Evolutionary conservation across 2,113 vertebrate genomes (phyloP), one percentile per base, ranked within the genome.

Genomic region (Mormyrus iriodes): DNA sequence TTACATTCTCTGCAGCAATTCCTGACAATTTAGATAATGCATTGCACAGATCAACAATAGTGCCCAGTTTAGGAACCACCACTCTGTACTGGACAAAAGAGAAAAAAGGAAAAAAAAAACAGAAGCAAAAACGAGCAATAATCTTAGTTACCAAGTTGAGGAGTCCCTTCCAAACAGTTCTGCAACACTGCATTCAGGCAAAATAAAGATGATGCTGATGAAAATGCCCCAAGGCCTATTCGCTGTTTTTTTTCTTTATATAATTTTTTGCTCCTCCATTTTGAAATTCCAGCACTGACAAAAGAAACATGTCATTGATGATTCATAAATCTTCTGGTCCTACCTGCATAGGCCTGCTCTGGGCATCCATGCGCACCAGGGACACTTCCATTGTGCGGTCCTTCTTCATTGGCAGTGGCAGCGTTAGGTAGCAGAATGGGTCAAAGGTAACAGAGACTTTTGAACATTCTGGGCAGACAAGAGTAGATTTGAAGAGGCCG

Each of bases 361-460:
- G 95, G n/a, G 97, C 97, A 92, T 98, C 96, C 35, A 96, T 96
- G 88, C 95, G 95, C 9, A 99, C 97, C 90, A 99, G 90, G 53
- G 97, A 97, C 88, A 98, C 95, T n/a, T 98, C 97, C 97, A 98
- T 97, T 19, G 95, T 94, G 21, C 97, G 95, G 90, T 98, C 97
- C 91, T 97, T 98, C 93, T 97, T 98, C 96, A 98, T 96, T 79
- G 97, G 97, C 88, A 98, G 94, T 90, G 97, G 97, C 88, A 98
- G 94, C 13, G 97, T 97, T 94, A 98, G 95, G 95, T 98, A 98
- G 95, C 97, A 98, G 94, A 98, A 98, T 2, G 97, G 97, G 90
- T 98, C 97, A 93, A 98, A 98, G 73, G 97, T 98, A 83, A 98
- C 97, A 0, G 97, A 98, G 91, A 98, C 94, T 91, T 97, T 98